Evolutionary conservation across 2,797 vertebrate species (phyloP).

Genomic region (Siniperca obscura): DNA sequence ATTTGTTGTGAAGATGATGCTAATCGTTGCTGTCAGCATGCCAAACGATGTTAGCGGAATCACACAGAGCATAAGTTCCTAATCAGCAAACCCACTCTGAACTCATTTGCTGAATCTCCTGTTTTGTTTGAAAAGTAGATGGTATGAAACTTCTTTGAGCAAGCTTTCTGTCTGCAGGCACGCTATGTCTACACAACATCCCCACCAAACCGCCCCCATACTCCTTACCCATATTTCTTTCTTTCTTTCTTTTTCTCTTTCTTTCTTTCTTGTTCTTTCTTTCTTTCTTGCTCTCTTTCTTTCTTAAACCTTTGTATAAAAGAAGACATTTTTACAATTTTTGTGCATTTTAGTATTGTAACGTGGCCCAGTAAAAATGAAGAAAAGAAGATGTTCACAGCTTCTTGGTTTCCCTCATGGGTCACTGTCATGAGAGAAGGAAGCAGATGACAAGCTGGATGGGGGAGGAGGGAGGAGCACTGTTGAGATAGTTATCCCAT

Average conservation of each 20-base stretch:
- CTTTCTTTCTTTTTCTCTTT: not conserved
- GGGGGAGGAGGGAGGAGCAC: slow-evolving; percentile 20
- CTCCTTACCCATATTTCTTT: not conserved
- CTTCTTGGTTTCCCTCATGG: slow-evolving; percentile 33
- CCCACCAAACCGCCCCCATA: not conserved
- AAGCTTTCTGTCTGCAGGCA: slow-evolving; percentile 5
- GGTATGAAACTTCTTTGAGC: slow-evolving; percentile 30
- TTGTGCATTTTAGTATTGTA: slow-evolving; percentile 6
- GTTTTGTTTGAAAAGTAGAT: slow-evolving; percentile 48
- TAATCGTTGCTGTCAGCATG: slow-evolving; percentile 73
- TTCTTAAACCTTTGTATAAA: slow-evolving; percentile 1
- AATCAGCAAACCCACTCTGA: slow-evolving; percentile 59
- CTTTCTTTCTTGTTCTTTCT: not conserved
- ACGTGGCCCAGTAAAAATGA: not conserved
- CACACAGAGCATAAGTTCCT: slow-evolving; percentile 65
- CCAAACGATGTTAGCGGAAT: slow-evolving; percentile 66
- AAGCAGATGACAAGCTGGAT: slow-evolving; percentile 61
- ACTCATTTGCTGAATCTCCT: slow-evolving; percentile 46
- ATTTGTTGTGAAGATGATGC: slow-evolving; percentile 68
- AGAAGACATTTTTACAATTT: not conserved
- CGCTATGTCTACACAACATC: not conserved
- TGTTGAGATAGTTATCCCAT: slow-evolving; percentile 42
- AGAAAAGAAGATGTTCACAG: slow-evolving; percentile 17
- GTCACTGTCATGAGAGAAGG: slow-evolving; percentile 47
- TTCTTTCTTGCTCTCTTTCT: not conserved